phyloP scores from a whole-genome alignment of 1,140 invertebrate genomes.

The Varroa destructor region DNA sequence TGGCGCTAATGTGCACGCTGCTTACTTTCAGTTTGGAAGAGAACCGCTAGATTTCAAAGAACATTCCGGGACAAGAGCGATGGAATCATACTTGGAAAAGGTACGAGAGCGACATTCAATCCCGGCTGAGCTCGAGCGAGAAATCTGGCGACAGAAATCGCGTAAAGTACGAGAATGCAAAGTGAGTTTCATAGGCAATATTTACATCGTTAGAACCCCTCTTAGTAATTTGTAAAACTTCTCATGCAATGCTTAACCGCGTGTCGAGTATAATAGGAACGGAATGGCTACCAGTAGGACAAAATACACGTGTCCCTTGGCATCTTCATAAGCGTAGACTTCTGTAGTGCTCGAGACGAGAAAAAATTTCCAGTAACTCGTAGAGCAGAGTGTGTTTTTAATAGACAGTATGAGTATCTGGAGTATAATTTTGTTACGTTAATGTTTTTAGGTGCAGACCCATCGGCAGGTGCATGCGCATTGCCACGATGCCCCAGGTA shows the following conservation, averaged over 20 bases:
- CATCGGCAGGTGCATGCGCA: conserved; percentile 9
- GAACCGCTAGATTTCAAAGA: conserved; percentile 24
- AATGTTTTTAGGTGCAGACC: conserved; percentile 2
- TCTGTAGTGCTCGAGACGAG: neutral
- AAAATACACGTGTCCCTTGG: neutral
- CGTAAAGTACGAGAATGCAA: conserved; percentile 22
- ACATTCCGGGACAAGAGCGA: conserved; percentile 2
- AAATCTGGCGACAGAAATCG: conserved; percentile 24
- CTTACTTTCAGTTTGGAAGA: conserved; percentile 13
- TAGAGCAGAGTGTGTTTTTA: too few species aligned
- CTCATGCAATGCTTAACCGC: too few species aligned
- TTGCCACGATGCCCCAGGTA: neutral
- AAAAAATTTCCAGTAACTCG: neutral
- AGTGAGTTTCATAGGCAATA: neutral
- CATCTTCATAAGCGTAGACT: neutral
- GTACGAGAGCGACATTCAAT: neutral
- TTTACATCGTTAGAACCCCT: too few species aligned
- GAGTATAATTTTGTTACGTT: too few species aligned
- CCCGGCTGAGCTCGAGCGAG: neutral
- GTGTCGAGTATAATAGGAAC: too few species aligned
- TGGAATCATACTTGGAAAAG: conserved; percentile 6
- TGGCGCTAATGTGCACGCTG: neutral
- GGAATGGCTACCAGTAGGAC: too few species aligned
- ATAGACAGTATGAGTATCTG: too few species aligned
- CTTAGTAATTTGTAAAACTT: too few species aligned